Conservation (phyloP, 2,797 vertebrate genomes). For the Sebastes ruberrimus region DNA sequence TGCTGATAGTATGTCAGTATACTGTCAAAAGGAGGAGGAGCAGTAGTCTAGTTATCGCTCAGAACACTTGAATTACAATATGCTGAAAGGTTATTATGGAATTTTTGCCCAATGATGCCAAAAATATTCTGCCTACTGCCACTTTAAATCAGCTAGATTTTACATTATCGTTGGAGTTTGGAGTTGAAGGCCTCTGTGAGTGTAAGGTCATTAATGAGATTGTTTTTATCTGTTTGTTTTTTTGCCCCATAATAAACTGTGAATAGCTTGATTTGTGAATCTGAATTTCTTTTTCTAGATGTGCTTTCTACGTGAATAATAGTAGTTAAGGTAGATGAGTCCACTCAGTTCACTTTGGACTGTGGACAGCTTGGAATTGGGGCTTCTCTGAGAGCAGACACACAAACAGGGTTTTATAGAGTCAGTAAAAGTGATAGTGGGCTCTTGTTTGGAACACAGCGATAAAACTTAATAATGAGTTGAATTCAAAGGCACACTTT, state of each 20-base stretch:
- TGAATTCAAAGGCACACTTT: slow-evolving; percentile 64
- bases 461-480: slow-evolving; percentile 84
- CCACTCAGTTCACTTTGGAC: background rate
- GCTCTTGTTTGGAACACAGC: slow-evolving; percentile 59
- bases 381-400: slow-evolving; percentile 1
- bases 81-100: too few species aligned
- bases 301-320: background rate
- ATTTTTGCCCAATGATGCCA: too few species aligned
- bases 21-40: too few species aligned
- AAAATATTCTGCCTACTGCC: too few species aligned
- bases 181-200: background rate
- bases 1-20: too few species aligned
- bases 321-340: background rate
- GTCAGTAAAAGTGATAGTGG: slow-evolving; percentile 32
- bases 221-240: background rate
- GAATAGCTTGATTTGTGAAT: background rate
- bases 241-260: background rate
- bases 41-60: too few species aligned
- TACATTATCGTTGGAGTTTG: background rate
- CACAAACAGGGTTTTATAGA: slow-evolving; percentile 18
- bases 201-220: background rate
- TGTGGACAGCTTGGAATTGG: background rate
- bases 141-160: too few species aligned
- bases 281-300: background rate
- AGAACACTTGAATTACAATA: too few species aligned